phyloP scores from a whole-genome alignment of 2,113 vertebrate species.

The Manacus vitellinus region DNA sequence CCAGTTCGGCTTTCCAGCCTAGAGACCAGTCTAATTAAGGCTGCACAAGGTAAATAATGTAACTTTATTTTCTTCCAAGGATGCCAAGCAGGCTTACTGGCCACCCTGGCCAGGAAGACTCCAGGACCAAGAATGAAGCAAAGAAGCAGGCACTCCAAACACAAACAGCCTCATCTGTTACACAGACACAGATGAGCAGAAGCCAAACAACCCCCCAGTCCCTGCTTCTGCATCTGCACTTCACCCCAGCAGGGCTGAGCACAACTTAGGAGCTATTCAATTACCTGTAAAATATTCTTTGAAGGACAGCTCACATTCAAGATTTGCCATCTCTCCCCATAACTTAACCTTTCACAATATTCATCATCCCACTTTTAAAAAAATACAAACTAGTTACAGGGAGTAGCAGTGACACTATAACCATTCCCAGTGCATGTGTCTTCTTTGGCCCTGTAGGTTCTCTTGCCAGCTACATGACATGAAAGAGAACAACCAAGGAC shows the following conservation, averaged over 20 bases:
- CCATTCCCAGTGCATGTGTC: neutral
- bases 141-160: slow-evolving; percentile 9
- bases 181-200: neutral
- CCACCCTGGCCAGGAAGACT: slow-evolving; percentile 41
- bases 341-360: neutral
- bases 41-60: slow-evolving; percentile 63
- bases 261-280: neutral
- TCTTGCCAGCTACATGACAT: neutral
- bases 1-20: slow-evolving; percentile 23
- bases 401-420: neutral
- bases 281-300: neutral
- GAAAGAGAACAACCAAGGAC: neutral
- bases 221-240: neutral
- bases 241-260: neutral
- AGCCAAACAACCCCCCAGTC: neutral
- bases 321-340: neutral
- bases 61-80: slow-evolving; percentile 61
- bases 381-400: neutral
- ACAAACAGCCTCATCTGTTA: slow-evolving; percentile 14
- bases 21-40: slow-evolving; percentile 48
- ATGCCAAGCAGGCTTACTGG: slow-evolving; percentile 52
- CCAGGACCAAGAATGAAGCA: slow-evolving; percentile 28
- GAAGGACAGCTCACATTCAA: neutral
- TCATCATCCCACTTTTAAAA: neutral
- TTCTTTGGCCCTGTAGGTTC: neutral